Base-by-base conservation (phyloP, 2,888 invertebrate genomes). In the Cheilosia soror region DNA sequence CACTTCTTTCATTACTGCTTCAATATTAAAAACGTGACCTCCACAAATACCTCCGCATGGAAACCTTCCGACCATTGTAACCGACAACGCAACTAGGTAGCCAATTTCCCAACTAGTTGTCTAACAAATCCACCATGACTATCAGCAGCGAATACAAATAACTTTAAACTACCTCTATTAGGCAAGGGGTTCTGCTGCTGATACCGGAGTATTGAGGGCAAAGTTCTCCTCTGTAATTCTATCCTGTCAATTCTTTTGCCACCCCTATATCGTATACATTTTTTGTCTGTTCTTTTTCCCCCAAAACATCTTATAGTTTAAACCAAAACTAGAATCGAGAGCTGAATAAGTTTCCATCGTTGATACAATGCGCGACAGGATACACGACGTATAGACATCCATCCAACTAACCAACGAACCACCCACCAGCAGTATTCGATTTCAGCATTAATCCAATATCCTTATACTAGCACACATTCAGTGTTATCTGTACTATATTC, bases 391-490 rank as follows among this genome's bases (percentile, higher is more conserved):
- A 15, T 6, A 25, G 27, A 20, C 44, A 73, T 65, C 65, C 25
- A 58, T 72, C 51, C n/a, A 13, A 27, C 29, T 5, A 49, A 5
- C 62, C 55, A 25, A 15, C 15, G 47, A 15, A 44, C 29, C 29
- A 44, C 25, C 13, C 51, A 37, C 13, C 53, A 42, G 13, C 20
- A 44, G 53, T 9, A 37, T 63, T 77, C 66, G 31, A 73, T 73
- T 78, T 63, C 73, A 49, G 11, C 68, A 42, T 68, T 78, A 68
- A 78, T 72, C 78, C 78, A 83, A 78, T 78, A 73, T 69, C 58
- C 57, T 49, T 78, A n/a, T n/a, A 72, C 57, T 73, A 78, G 68
- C 78, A 73, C 44, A 83, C 78, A 83, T 83, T 72, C 68, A 20
- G 31, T 44, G 68, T 73, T 73, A 73, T 83, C 71, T 57, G 37